Conservation (phyloP, 2,888 invertebrate species). For the Muscina levida region DNA sequence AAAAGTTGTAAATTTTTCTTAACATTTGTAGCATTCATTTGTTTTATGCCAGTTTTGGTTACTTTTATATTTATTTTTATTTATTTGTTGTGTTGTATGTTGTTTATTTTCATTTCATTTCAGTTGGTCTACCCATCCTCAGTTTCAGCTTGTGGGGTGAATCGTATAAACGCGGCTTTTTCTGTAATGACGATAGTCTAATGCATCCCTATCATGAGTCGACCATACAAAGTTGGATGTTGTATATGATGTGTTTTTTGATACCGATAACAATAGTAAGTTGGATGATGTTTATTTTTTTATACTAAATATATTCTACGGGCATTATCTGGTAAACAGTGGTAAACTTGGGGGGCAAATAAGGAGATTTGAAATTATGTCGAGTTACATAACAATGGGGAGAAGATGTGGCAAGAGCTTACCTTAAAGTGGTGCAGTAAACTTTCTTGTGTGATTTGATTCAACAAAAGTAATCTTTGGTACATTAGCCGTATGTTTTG, state of each 20-base stretch:
- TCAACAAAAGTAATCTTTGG: too few relatives aligned
- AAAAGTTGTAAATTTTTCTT: not conserved
- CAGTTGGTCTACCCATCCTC: conserved; percentile 89
- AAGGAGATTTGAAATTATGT: too few relatives aligned
- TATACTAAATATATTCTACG: too few relatives aligned
- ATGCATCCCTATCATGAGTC: conserved; percentile 92
- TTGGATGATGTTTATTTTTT: conserved; percentile 70
- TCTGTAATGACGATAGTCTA: conserved; percentile 96
- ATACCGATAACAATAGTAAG: conserved; percentile 88
- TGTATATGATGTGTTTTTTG: conserved; percentile 88
- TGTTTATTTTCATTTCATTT: conserved; percentile 74
- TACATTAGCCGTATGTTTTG: too few relatives aligned
- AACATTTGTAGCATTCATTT: conserved; percentile 13
- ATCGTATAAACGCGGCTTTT: conserved; percentile 93
- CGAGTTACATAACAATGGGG: too few relatives aligned
- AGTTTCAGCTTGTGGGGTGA: conserved; percentile 86
- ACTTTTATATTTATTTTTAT: too few relatives aligned
- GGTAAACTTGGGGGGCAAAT: not conserved
- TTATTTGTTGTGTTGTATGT: conserved; percentile 4
- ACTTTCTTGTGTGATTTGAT: too few relatives aligned
- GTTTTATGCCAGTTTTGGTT: conserved; percentile 15
- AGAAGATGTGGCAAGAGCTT: too few relatives aligned
- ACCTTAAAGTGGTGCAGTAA: too few relatives aligned
- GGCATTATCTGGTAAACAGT: not conserved
- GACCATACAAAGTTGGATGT: conserved; percentile 88